These are phyloP conservation scores for Ceriagrion tenellum DNA, from an alignment of 2,888 invertebrate genomes.

Conservation along the genomic window DNA sequence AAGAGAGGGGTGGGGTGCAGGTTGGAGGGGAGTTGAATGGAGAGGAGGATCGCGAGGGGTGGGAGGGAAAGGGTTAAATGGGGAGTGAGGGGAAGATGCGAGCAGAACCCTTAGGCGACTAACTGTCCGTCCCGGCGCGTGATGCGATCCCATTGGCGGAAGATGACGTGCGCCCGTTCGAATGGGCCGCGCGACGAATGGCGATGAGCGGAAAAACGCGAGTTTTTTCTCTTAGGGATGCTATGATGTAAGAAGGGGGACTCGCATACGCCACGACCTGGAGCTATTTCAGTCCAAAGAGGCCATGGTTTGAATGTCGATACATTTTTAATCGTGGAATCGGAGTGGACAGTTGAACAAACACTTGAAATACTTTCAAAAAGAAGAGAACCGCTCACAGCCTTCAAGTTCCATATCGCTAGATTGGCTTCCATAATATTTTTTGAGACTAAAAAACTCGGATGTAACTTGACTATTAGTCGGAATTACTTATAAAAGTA, in stretches of 20 bases:
- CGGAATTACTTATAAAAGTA: too few relatives aligned
- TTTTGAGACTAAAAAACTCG: too few relatives aligned
- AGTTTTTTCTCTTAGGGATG: slow-evolving; percentile 9
- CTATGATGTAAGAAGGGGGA: neutral
- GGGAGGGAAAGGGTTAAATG: neutral
- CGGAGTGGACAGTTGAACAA: neutral
- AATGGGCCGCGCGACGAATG: slow-evolving; percentile 45
- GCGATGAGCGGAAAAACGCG: slow-evolving; percentile 22
- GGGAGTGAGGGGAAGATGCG: neutral
- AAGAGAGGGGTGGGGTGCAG: neutral
- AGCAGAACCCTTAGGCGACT: slow-evolving; percentile 6
- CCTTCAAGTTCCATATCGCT: too few relatives aligned
- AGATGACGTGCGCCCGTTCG: slow-evolving; percentile 25
- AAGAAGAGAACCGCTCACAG: too few relatives aligned
- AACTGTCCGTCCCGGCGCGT: slow-evolving; percentile 41
- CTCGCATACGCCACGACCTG: neutral
- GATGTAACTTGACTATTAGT: too few relatives aligned
- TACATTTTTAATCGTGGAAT: neutral
- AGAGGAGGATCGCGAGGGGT: neutral
- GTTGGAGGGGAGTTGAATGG: neutral
- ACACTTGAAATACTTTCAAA: neutral
- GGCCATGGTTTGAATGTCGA: neutral
- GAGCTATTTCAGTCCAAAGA: neutral
- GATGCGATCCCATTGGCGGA: slow-evolving; percentile 25
- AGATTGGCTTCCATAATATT: too few relatives aligned